Conservation (phyloP, 2,888 invertebrate species). For the Machimus rusticus region DNA sequence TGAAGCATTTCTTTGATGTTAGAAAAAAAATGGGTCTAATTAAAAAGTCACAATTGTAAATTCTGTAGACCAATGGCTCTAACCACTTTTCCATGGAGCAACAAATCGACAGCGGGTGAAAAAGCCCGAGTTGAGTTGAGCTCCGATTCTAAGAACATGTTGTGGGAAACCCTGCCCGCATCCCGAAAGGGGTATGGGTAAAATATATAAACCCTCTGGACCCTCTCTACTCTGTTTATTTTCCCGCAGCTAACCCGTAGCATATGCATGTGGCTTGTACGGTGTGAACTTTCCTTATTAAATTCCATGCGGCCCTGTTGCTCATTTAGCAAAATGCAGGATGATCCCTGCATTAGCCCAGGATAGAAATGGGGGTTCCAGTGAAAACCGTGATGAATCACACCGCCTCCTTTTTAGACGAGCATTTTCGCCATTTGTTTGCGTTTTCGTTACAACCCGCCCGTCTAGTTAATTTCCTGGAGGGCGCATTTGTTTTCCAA, state of each 20-base stretch:
- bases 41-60: not conserved
- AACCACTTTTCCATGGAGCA: not conserved
- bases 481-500: not conserved
- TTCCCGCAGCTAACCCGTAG: not conserved
- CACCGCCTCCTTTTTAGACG: not conserved
- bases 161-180: not conserved
- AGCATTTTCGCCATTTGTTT: not conserved
- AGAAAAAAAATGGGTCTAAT: not conserved
- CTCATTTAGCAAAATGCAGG: conserved; percentile 12
- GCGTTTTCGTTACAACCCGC: not conserved
- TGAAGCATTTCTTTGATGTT: not conserved
- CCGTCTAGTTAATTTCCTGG: not conserved
- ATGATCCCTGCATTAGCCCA: not conserved
- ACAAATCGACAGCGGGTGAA: not conserved
- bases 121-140: not conserved
- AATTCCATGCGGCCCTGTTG: not conserved
- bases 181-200: not conserved
- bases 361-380: not conserved
- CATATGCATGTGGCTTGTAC: conserved; percentile 7
- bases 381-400: not conserved
- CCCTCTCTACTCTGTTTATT: not conserved
- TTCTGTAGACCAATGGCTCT: not conserved
- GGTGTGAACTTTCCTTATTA: conserved; percentile 6
- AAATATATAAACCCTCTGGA: not conserved
- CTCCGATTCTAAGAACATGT: not conserved